Conservation (phyloP, 1,140 invertebrate genomes). For the Aphaenogaster ashmeadi region DNA sequence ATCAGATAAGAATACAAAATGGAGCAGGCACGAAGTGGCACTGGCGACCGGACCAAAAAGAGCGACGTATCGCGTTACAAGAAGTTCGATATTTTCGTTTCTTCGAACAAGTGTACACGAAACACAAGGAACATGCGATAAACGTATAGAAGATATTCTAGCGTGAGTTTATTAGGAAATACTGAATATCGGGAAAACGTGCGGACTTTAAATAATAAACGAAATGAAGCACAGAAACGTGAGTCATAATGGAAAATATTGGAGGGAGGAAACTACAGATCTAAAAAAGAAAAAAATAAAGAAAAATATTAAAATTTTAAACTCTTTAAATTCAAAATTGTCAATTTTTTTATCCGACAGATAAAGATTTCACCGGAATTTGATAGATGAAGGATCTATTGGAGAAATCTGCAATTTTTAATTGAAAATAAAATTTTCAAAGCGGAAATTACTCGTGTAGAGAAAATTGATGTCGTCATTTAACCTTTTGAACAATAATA, state of each 20-base stretch:
- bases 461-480: neutral
- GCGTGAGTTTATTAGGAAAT: neutral
- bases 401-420: neutral
- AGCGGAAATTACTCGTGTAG: neutral
- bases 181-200: neutral
- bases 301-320: neutral
- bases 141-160: neutral
- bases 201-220: neutral
- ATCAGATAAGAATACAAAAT: slow-evolving; percentile 62
- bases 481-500: neutral
- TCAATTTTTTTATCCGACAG: neutral
- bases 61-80: slow-evolving; percentile 58
- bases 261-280: neutral
- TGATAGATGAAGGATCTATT: neutral
- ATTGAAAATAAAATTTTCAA: neutral
- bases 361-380: neutral
- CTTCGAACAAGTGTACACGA: neutral
- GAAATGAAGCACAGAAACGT: neutral
- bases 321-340: neutral
- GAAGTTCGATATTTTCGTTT: slow-evolving; percentile 19
- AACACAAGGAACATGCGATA: neutral
- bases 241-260: neutral
- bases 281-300: neutral
- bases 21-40: slow-evolving; percentile 39
- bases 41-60: slow-evolving; percentile 40